Base-by-base conservation (phyloP, 2,888 invertebrate genomes). In the Rambutsinella grinnellia region DNA sequence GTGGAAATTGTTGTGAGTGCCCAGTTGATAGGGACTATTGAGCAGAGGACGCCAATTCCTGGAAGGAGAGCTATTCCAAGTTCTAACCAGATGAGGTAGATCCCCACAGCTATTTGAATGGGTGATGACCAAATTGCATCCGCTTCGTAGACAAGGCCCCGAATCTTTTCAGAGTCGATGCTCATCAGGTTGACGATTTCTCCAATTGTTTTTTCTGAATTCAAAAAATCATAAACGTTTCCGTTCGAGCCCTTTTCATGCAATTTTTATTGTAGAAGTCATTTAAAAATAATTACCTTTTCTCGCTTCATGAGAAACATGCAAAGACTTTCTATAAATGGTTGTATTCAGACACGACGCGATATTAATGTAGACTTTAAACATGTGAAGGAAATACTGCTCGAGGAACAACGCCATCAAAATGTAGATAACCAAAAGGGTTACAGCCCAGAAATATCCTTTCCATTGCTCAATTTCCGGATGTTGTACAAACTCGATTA, bases 111-210 rank as follows among this genome's bases (percentile, higher is more conserved):
- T 81, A 97, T 97, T 88, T 97, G 96, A 27, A 96, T 87, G 0
- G 97, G 96, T 0, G 94, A 93, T 0, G 94, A 94, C 95, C 95
- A 95, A 84, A 95, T 90, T 92, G 94, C 92, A 86, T 95, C 95
- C 79, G 95, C 87, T 85, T 94, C 94, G 0, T 93, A 92, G 10
- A 92, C 92, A 56, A 95, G 87, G 85, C 95, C 95, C 88, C 95
- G 91, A 85, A 96, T 94, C 85, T 92, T 90, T 86, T 96, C 95
- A 0, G 95, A 94, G 87, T 96, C 96, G 0, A 96, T 95, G 2
- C 94, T 92, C 95, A 96, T 95, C 79, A 96, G 88, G 86, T 96
- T 96, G 10, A 96, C 95, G 84, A 96, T 95, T 90, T 96, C 95
- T 49, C 95, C 95, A 0, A 94, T 93, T 0, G 95, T 95, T 0